phyloP scores from a whole-genome alignment of 2,113 vertebrate genomes.

The Trogon surrucura region DNA sequence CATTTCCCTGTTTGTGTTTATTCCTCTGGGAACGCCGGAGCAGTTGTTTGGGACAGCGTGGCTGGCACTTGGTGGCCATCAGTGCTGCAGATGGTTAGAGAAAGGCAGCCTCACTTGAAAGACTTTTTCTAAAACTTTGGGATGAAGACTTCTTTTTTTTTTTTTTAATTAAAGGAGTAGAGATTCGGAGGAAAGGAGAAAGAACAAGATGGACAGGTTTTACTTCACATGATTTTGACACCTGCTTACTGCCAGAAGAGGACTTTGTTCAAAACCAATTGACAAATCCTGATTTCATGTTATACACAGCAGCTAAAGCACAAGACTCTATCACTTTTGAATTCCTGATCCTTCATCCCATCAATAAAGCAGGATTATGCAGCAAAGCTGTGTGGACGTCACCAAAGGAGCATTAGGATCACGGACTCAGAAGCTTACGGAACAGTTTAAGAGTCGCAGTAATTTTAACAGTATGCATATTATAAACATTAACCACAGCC shows the following conservation, averaged over 20 bases:
- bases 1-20: background rate
- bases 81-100: background rate
- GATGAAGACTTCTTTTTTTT: background rate
- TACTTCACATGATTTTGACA: background rate
- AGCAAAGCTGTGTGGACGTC: background rate
- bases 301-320: background rate
- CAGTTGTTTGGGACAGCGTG: background rate
- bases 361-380: background rate
- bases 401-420: background rate
- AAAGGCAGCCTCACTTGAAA: background rate
- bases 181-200: background rate
- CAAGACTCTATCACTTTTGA: background rate
- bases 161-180: background rate
- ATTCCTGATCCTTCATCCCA: background rate
- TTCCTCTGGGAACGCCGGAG: background rate
- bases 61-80: background rate
- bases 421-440: background rate
- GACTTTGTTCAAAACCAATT: background rate
- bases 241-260: background rate
- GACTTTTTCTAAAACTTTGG: background rate
- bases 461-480: background rate
- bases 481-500: background rate
- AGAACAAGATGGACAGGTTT: background rate
- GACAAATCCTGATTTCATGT: background rate
- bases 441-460: background rate